These are phyloP conservation scores for Orussus abietinus DNA, from an alignment of 1,140 invertebrate genomes.

Conservation along the genomic window DNA sequence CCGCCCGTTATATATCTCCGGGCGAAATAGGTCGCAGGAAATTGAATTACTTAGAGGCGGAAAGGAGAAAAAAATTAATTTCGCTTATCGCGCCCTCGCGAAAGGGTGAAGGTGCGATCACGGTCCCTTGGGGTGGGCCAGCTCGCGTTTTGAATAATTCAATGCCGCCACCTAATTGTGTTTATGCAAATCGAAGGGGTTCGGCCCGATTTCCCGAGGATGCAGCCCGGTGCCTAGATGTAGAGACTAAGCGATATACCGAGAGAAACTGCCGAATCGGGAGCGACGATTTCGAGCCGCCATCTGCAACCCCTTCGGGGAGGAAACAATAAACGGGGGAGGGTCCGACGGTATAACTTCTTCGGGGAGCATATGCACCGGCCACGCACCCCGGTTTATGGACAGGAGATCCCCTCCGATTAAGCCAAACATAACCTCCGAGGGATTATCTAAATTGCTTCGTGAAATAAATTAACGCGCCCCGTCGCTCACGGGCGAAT, in stretches of 20 bases:
- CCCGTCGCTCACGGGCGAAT: slow-evolving; percentile 37
- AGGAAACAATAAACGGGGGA: too few species aligned
- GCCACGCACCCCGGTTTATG: slow-evolving; percentile 27
- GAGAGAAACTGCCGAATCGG: too few species aligned
- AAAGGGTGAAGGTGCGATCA: slow-evolving; percentile 6
- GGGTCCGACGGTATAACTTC: slow-evolving; percentile 10
- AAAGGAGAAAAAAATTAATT: too few species aligned
- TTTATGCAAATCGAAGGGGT: slow-evolving; percentile 44
- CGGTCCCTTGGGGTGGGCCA: neutral
- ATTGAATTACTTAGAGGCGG: too few species aligned
- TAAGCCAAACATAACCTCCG: slow-evolving; percentile 41
- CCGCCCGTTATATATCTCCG: too few species aligned
- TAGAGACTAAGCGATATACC: slow-evolving; percentile 44
- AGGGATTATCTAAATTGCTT: slow-evolving; percentile 47
- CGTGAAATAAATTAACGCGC: slow-evolving; percentile 48
- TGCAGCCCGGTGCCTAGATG: too few species aligned
- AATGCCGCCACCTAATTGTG: slow-evolving; percentile 49
- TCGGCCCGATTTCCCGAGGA: slow-evolving; percentile 43
- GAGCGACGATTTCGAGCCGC: too few species aligned
- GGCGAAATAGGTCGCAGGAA: too few species aligned
- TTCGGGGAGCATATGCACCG: slow-evolving; percentile 33
- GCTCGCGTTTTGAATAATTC: slow-evolving; percentile 47
- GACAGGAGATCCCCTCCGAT: slow-evolving; percentile 34
- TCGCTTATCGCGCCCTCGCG: neutral
- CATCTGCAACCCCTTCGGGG: neutral